These are phyloP conservation scores for Apodemia hepburni DNA, from an alignment of 2,888 invertebrate species.

Conservation along the genomic window DNA sequence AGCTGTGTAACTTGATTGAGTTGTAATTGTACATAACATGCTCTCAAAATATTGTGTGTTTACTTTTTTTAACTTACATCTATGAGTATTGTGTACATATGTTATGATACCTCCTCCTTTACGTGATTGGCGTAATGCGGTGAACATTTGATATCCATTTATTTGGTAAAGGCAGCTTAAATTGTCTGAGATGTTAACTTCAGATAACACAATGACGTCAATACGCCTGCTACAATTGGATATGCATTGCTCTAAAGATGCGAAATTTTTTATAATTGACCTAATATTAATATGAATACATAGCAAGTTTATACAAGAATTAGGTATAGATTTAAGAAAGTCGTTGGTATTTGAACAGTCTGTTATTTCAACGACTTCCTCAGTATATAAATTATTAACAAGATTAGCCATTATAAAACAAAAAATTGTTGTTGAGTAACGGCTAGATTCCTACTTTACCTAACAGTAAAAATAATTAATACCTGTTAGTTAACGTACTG, in stretches of 20 bases:
- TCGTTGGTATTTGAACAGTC: neutral
- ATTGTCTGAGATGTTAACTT: neutral
- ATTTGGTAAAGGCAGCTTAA: neutral
- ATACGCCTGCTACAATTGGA: slow-evolving; percentile 7
- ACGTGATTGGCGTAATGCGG: neutral
- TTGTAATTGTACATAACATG: neutral
- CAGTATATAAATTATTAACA: neutral
- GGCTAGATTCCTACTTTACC: neutral
- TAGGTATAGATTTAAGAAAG: neutral
- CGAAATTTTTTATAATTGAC: slow-evolving; percentile 21
- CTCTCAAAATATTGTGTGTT: neutral
- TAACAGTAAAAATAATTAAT: neutral
- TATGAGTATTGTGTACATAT: neutral
- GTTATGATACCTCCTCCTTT: slow-evolving; percentile 10
- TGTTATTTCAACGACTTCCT: neutral
- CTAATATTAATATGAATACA: slow-evolving; percentile 22
- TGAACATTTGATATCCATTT: neutral
- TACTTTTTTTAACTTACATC: neutral
- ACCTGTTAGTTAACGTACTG: neutral
- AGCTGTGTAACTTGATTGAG: slow-evolving; percentile 8
- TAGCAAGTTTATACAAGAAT: slow-evolving; percentile 12
- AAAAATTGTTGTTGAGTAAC: neutral
- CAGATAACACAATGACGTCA: slow-evolving; percentile 9
- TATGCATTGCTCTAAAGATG: slow-evolving; percentile 18
- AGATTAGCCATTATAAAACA: neutral